Percentiles rank a stretch among this genome's conserved stretches.
Evolutionary conservation across 2,113 vertebrate species (phyloP).

Genomic region (Tautogolabrus adspersus): DNA sequence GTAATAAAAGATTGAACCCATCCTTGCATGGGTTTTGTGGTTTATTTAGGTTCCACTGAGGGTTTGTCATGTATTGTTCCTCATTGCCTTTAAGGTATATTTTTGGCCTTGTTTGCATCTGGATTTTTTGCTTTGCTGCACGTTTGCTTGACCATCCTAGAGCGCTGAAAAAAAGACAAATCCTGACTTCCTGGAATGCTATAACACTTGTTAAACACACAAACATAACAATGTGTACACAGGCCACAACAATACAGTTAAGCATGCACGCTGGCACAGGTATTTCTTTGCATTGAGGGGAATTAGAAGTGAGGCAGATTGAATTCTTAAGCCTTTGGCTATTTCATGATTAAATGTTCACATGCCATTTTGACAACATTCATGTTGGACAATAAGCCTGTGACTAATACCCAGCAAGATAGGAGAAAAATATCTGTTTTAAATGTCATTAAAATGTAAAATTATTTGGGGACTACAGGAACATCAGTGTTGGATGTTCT

Average conservation of each 20-base stretch:
- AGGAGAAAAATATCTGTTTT: not conserved
- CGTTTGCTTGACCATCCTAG: constrained; percentile 61
- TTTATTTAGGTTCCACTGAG: constrained; percentile 58
- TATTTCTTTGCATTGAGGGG: constrained; percentile 43
- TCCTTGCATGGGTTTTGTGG: constrained; percentile 1
- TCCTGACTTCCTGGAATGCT: constrained; percentile 74
- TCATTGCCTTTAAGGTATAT: constrained; percentile 68
- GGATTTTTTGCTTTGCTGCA: constrained; percentile 61
- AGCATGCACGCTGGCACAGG: constrained; percentile 31
- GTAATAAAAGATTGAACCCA: constrained; percentile 1
- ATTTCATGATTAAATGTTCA: constrained; percentile 23
- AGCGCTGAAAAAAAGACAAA: constrained; percentile 65
- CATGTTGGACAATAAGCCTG: constrained; percentile 1
- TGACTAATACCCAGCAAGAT: constrained; percentile 13
- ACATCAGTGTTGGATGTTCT: not conserved
- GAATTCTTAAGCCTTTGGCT: constrained; percentile 23
- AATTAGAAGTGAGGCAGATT: constrained; percentile 28
- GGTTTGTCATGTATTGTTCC: constrained; percentile 73
- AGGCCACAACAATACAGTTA: constrained; percentile 25
- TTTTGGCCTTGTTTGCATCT: constrained; percentile 68
- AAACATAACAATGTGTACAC: constrained; percentile 57
- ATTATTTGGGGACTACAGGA: constrained; percentile 1
- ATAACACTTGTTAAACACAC: constrained; percentile 62
- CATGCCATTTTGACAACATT: not conserved
- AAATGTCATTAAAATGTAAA: constrained; percentile 14